Evolutionary conservation across 2,888 invertebrate genomes (phyloP).

Genomic region (Trilocha varians): DNA sequence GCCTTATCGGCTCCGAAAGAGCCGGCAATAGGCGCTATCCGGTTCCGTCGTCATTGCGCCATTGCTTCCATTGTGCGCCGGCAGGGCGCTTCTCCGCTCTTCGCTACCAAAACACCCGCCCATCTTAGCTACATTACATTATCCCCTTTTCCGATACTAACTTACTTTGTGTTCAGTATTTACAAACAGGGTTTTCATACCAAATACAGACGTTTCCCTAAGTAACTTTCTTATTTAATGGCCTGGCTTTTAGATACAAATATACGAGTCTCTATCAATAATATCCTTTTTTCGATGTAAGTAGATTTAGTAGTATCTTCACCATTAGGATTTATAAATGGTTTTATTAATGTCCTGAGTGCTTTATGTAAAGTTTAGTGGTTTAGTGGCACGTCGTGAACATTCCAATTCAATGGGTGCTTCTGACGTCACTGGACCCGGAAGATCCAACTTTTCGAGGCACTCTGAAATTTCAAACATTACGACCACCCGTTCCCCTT

Average conservation of each 20-base stretch:
- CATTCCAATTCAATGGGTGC: slow-evolving; percentile 34
- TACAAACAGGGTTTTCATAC: background rate
- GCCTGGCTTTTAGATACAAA: too few relatives aligned
- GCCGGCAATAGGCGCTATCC: slow-evolving; percentile 72
- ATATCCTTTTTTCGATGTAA: too few relatives aligned
- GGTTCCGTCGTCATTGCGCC: slow-evolving; percentile 61
- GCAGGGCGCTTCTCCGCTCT: slow-evolving; percentile 25
- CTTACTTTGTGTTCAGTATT: slow-evolving; percentile 10
- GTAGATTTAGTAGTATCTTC: too few relatives aligned
- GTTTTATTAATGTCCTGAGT: background rate
- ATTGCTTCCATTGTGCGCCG: slow-evolving; percentile 51
- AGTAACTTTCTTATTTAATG: background rate
- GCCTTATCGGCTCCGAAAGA: slow-evolving; percentile 50
- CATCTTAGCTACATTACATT: slow-evolving; percentile 54
- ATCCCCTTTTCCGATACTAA: slow-evolving; percentile 42
- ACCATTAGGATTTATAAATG: background rate
- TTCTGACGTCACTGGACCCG: slow-evolving; percentile 42
- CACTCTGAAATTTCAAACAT: slow-evolving; percentile 56
- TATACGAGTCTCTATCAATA: too few relatives aligned
- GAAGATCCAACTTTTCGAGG: slow-evolving; percentile 46
- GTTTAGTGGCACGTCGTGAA: slow-evolving; percentile 3
- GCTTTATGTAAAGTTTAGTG: background rate
- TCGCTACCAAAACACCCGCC: slow-evolving; percentile 32
- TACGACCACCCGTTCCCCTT: slow-evolving; percentile 58
- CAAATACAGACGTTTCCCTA: background rate